Evolutionary conservation across 2,113 vertebrate genomes (phyloP).

Genomic region (Melanerpes aurifrons): DNA sequence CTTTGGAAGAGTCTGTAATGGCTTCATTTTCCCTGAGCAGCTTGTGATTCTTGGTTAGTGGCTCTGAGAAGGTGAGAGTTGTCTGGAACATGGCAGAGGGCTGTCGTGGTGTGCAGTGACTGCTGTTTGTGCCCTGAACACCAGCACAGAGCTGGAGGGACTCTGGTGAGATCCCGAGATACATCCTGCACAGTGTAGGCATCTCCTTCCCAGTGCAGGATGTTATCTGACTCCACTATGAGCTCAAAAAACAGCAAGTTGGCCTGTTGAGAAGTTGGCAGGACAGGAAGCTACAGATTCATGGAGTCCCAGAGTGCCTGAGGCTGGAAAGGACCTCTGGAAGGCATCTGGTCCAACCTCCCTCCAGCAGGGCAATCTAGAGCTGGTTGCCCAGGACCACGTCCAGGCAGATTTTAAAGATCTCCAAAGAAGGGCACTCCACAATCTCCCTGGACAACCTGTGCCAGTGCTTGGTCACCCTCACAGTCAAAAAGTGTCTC

Average conservation of each 20-base stretch:
- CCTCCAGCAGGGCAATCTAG: too few species aligned
- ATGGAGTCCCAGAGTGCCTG: too few species aligned
- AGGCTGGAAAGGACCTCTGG: too few species aligned
- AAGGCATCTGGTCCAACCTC: too few species aligned
- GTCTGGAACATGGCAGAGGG: background rate
- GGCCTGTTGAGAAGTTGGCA: background rate
- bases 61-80: too few species aligned
- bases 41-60: background rate
- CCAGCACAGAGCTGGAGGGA: background rate
- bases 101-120: background rate
- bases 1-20: background rate
- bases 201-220: background rate
- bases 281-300: background rate
- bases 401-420: too few species aligned
- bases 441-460: too few species aligned
- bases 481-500: too few species aligned
- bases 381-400: too few species aligned
- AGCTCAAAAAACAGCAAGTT: background rate
- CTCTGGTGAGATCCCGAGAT: background rate
- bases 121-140: background rate
- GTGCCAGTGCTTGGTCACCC: too few species aligned
- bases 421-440: too few species aligned
- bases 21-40: background rate
- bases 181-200: fast-evolving
- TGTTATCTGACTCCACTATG: background rate